Conservation (phyloP, 2,113 vertebrate genomes). For the Cathartes aura region DNA sequence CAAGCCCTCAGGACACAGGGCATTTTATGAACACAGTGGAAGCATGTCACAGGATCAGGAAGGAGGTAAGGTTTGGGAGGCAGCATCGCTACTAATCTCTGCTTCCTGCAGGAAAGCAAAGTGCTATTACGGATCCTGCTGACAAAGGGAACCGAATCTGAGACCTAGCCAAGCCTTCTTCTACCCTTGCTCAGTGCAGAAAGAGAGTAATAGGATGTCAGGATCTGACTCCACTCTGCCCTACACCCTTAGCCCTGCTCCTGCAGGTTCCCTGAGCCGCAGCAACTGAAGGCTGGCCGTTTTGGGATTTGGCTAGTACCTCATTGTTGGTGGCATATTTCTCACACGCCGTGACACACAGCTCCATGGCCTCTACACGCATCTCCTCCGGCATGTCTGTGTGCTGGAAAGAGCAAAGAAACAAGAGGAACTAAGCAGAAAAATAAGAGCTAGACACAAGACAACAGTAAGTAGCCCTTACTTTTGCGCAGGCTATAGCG, state of each 20-base stretch:
- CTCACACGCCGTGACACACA: constrained; percentile 90
- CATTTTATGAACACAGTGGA: neutral
- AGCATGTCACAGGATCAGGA: neutral
- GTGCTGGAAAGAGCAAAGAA: constrained; percentile 78
- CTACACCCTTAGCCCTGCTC: neutral
- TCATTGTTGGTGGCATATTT: constrained; percentile 86
- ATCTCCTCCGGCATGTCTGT: constrained; percentile 98
- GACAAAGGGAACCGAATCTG: neutral
- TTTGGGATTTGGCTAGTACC: constrained; percentile 64
- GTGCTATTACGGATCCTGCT: neutral
- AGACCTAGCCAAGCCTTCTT: neutral
- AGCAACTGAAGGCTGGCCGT: neutral
- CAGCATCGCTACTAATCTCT: neutral
- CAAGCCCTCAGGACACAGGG: neutral
- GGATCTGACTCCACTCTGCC: neutral
- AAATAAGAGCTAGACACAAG: neutral
- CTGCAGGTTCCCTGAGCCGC: neutral
- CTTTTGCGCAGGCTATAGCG: fast-evolving
- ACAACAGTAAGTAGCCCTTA: neutral
- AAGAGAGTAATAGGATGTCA: neutral
- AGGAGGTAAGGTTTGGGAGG: neutral
- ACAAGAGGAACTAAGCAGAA: constrained; percentile 14
- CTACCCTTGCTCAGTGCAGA: neutral
- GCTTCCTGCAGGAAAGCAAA: neutral
- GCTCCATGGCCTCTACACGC: constrained; percentile 95